These are phyloP conservation scores for Diorhabda carinulata DNA, from an alignment of 1,140 invertebrate genomes.

Conservation along the genomic window DNA sequence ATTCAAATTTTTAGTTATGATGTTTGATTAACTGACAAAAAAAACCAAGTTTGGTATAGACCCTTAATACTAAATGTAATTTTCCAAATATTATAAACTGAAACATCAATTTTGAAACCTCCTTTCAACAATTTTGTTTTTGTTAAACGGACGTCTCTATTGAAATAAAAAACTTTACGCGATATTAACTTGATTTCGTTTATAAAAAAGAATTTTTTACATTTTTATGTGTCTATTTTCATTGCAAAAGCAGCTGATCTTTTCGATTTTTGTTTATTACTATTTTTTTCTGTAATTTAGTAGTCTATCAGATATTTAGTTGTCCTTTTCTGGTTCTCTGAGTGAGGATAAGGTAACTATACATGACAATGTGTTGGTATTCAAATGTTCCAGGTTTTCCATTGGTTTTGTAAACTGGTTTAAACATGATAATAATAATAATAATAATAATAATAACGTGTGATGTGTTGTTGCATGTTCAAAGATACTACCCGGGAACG, in stretches of 20 bases:
- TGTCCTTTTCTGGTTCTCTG: constrained; percentile 36
- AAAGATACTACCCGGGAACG: constrained; percentile 6
- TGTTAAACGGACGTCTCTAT: too few relatives aligned
- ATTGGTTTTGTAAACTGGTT: constrained; percentile 12
- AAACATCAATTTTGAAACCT: too few relatives aligned
- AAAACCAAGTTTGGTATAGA: too few relatives aligned
- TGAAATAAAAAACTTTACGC: too few relatives aligned
- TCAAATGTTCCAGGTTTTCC: constrained; percentile 46
- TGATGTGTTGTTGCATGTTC: constrained; percentile 42
- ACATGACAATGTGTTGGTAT: constrained; percentile 50
- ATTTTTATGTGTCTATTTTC: too few relatives aligned
- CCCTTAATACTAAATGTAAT: too few relatives aligned
- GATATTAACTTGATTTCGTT: too few relatives aligned
- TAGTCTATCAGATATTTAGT: constrained; percentile 15
- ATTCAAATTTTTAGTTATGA: too few relatives aligned
- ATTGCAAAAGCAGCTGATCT: neutral
- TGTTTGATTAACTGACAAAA: too few relatives aligned
- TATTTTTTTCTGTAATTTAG: constrained; percentile 28
- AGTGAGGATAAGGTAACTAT: constrained; percentile 47
- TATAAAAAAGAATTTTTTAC: too few relatives aligned
- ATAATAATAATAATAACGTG: constrained; percentile 20
- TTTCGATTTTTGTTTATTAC: constrained; percentile 23
- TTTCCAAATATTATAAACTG: too few relatives aligned
- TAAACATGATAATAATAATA: constrained; percentile 31
- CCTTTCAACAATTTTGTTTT: too few relatives aligned